Evolutionary conservation across 2,888 invertebrate genomes (phyloP).

Genomic region (Gasteruption jaculator): DNA sequence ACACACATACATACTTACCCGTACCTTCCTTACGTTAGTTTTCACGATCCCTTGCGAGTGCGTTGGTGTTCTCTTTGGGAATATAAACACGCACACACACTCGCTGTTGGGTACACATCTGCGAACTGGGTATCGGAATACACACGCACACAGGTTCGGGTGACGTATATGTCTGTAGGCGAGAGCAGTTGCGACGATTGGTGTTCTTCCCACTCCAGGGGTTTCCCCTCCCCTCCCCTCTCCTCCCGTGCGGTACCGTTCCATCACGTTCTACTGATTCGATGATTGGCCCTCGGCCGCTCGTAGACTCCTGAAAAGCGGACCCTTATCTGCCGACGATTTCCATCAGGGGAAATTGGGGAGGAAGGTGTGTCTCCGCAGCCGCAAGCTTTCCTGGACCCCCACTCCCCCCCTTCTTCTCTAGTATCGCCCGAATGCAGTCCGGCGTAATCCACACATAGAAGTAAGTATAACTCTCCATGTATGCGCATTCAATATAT

Average conservation of each 20-base stretch:
- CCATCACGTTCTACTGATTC: slow-evolving; percentile 34
- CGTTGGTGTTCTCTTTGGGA: too few relatives aligned
- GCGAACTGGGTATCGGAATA: slow-evolving; percentile 12
- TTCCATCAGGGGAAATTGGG: neutral
- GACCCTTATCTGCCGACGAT: slow-evolving; percentile 4
- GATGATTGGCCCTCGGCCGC: slow-evolving; percentile 34
- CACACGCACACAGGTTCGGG: slow-evolving; percentile 18
- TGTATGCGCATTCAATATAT: too few relatives aligned
- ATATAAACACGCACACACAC: too few relatives aligned
- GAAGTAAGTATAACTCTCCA: too few relatives aligned
- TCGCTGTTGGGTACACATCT: too few relatives aligned
- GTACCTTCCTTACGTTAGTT: too few relatives aligned
- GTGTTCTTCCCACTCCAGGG: slow-evolving; percentile 42
- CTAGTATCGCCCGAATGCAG: too few relatives aligned
- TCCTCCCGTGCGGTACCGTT: slow-evolving; percentile 20
- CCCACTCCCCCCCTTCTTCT: slow-evolving; percentile 11
- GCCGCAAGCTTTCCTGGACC: slow-evolving; percentile 1
- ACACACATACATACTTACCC: too few relatives aligned
- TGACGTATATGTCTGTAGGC: too few relatives aligned
- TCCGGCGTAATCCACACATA: too few relatives aligned
- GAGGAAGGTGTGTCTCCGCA: slow-evolving; percentile 21
- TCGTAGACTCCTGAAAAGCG: too few relatives aligned
- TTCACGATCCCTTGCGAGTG: too few relatives aligned
- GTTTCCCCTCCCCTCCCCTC: slow-evolving; percentile 21
- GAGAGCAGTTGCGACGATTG: slow-evolving; percentile 47